Evolutionary conservation across 2,113 vertebrate genomes (phyloP).

Genomic region (Limanda limanda): DNA sequence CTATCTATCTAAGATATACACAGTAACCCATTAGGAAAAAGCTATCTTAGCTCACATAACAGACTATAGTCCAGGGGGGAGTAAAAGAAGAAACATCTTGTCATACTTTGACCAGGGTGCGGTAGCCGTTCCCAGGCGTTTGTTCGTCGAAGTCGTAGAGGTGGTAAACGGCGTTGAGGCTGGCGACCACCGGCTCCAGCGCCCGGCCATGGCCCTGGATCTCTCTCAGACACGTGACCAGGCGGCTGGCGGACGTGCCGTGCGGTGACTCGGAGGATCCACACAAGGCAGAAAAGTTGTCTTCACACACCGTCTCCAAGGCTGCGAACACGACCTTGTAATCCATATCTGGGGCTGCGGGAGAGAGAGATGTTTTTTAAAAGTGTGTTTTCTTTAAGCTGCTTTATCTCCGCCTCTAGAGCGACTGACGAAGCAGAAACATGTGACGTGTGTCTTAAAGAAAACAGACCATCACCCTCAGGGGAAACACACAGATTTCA

Average conservation of each 20-base stretch:
- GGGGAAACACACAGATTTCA: conserved; percentile 37
- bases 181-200: conserved; percentile 58
- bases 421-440: conserved; percentile 17
- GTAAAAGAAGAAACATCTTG: neutral
- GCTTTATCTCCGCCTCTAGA: conserved; percentile 3
- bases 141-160: conserved; percentile 73
- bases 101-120: conserved; percentile 75
- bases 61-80: neutral
- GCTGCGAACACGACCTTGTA: conserved; percentile 59
- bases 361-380: conserved; percentile 7
- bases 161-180: conserved; percentile 67
- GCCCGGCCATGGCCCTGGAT: conserved; percentile 69
- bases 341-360: conserved; percentile 66
- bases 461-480: conserved; percentile 6
- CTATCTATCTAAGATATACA: too few species aligned
- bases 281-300: conserved; percentile 49
- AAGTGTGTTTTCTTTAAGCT: neutral
- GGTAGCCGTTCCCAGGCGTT: conserved; percentile 76
- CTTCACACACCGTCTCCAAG: conserved; percentile 64
- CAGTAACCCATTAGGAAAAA: neutral
- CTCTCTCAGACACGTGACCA: conserved; percentile 53
- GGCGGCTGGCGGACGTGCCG: conserved; percentile 42
- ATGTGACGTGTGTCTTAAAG: conserved; percentile 33
- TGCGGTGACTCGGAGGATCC: conserved; percentile 31
- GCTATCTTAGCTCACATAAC: neutral